Evolutionary conservation across 2,888 invertebrate genomes (phyloP), one percentile per base, ranked within the genome.

Genomic region (Oxycera nigricornis): DNA sequence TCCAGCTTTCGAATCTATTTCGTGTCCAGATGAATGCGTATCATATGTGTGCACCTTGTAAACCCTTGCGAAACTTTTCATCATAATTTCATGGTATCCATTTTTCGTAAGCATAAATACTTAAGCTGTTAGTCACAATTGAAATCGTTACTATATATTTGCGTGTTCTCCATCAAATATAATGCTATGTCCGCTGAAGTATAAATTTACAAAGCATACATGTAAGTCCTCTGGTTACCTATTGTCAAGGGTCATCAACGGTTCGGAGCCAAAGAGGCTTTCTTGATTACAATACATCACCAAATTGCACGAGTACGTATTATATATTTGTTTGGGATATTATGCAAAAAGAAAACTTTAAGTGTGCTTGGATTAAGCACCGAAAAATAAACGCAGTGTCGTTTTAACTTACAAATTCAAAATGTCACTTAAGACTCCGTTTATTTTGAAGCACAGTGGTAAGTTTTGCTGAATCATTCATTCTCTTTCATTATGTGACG

Each of bases 301-400:
- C 50, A 55, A 55, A 55, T 55, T 55, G 20, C 24, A 20, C 24
- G 52, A 55, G 52, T 55, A 7, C 3, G 24, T 20, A 24, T 3
- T 3, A 22, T 55, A 22, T 20, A 24, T 22, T 17, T 22, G 20
- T 7, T 3, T 20, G 24, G 3, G 11, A 20, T 55, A 55, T 55
- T 55, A 55, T 55, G 11, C 24, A 55, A 55, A 55, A 55, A 46
- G 35, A 3, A 55, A 55, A 55, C 52, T 22, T 20, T 55, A 55
- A 35, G 11, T 35, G 11, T 35, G 11, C 35, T 22, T 55, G 52
- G 9, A 20, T 9, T 22, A 55, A 55, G 52, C 24, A 24, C 52
- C 11, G 52, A 55, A 55, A 9, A 55, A n/a, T n/a, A 55, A 55
- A 22, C 52, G 24, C 52, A 20, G 52, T 24, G 24, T 9, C 11